These are phyloP conservation scores for Salarias fasciatus DNA, from an alignment of 2,797 vertebrate species.

Conservation along the genomic window DNA sequence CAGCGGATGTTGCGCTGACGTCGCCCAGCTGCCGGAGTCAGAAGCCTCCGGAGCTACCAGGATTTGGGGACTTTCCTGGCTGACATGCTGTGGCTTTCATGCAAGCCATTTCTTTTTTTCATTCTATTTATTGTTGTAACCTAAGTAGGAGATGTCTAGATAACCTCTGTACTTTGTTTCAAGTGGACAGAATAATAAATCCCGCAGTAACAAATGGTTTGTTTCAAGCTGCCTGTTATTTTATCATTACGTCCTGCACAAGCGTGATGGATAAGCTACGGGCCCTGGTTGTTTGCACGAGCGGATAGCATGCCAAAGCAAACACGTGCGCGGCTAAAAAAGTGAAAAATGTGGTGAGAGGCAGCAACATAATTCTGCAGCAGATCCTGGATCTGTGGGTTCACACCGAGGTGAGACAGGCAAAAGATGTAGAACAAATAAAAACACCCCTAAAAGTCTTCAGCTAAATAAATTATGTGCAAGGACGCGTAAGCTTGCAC, in stretches of 20 bases:
- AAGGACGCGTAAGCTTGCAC: constrained; percentile 80
- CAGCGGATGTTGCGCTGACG: constrained; percentile 61
- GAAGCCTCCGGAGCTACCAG: constrained; percentile 23
- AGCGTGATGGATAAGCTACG: constrained; percentile 94
- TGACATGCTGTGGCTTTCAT: constrained; percentile 16
- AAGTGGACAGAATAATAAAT: constrained; percentile 80
- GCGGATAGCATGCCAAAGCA: constrained; percentile 92
- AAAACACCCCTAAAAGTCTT: constrained; percentile 89
- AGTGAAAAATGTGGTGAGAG: constrained; percentile 82
- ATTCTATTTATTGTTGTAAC: constrained; percentile 81
- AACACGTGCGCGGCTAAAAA: constrained; percentile 83
- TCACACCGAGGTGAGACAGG: constrained; percentile 93
- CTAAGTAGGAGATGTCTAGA: constrained; percentile 77
- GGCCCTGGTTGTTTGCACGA: constrained; percentile 90
- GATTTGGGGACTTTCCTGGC: constrained; percentile 55
- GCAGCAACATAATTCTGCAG: constrained; percentile 85
- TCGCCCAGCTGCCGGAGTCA: constrained; percentile 62
- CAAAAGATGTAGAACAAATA: constrained; percentile 90
- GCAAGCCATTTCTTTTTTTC: constrained; percentile 26
- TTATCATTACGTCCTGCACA: constrained; percentile 93
- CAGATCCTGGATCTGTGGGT: constrained; percentile 87
- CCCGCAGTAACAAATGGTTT: constrained; percentile 89
- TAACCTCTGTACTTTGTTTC: constrained; percentile 80
- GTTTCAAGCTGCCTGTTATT: constrained; percentile 91
- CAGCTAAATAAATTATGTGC: constrained; percentile 90